Base-by-base conservation (phyloP, 2,113 vertebrate genomes). In the Eolophus roseicapilla region DNA sequence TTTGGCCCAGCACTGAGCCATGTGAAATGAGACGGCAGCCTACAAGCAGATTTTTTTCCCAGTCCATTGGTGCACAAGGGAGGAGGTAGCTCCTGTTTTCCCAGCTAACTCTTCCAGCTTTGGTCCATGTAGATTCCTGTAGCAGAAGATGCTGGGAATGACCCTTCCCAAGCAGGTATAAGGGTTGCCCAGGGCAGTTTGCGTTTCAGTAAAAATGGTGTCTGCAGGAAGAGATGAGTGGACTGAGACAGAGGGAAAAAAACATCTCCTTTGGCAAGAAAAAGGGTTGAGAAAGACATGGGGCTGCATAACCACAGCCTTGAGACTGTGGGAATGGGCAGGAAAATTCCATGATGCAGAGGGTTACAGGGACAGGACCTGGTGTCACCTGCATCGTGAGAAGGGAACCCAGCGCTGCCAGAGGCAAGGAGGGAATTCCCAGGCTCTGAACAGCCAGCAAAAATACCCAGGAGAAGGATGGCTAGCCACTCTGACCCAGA, bases 381-480 rank as follows among this genome's bases (percentile, higher is more conserved):
- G 47, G 5, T 29, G 37, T 67, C 33, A 20, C 37, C 27, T 67
- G 37, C 13, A 19, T 82, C 17, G 44, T 0, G 0, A 82, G 31
- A 79, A 29, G 4, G 31, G 37, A 86, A 62, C 25, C 16, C 3
- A 78, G 37, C 41, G 46, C 53, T 90, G 19, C 55, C 1, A 4
- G n/a, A 11, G 53, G 3, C 37, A 62, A 52, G 28, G 11, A 79
- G 31, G 31, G 29, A 62, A 71, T 57, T 85, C n/a, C 28, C 18
- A 80, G 29, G 47, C 65, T 91, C 43, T 82, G 35, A 75, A 78
- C 18, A 64, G 43, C 9, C 62, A 60, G 46, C 24, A 49, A 9
- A 78, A 49, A 67, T 50, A 53, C 7, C 25, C 12, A 25, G 49
- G 29, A 86, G 41, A 74, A 75, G 6, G 18, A 15, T 35, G 55